phyloP scores from a whole-genome alignment of 2,797 vertebrate species.

The Pangasius macronema region DNA sequence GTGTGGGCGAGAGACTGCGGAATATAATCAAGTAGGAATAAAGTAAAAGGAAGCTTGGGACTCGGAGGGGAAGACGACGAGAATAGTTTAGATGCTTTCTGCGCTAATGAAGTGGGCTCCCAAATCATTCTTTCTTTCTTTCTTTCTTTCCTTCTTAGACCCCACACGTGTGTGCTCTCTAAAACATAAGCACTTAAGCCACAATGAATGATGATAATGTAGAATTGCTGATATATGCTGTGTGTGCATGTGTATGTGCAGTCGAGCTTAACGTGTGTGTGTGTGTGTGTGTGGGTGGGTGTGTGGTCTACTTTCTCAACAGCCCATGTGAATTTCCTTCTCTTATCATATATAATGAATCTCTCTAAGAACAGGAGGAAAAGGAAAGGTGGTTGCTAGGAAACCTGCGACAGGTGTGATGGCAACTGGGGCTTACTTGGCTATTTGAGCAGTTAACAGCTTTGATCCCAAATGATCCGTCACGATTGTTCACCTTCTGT shows the following conservation, averaged over 20 bases:
- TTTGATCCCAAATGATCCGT: constrained; percentile 9
- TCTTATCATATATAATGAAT: constrained; percentile 6
- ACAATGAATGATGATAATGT: neutral
- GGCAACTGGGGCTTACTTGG: constrained; percentile 38
- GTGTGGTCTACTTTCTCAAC: neutral
- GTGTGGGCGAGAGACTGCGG: constrained; percentile 14
- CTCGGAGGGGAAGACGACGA: neutral
- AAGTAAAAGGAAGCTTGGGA: neutral
- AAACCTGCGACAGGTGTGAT: constrained; percentile 24
- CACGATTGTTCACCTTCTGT: neutral
- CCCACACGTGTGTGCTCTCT: neutral
- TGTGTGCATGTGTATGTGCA: neutral
- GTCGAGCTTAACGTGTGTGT: neutral
- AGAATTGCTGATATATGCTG: neutral
- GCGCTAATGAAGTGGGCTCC: neutral
- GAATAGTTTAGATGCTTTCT: constrained; percentile 7
- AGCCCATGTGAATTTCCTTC: neutral
- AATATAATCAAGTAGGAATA: neutral
- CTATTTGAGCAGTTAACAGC: constrained; percentile 49
- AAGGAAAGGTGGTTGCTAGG: constrained; percentile 33
- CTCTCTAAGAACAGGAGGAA: neutral
- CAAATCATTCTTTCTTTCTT: neutral
- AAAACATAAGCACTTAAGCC: neutral
- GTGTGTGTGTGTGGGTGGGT: neutral
- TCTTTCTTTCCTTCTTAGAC: neutral